Evolutionary conservation across 2,113 vertebrate genomes (phyloP).

Genomic region (Podarcis raffonei): DNA sequence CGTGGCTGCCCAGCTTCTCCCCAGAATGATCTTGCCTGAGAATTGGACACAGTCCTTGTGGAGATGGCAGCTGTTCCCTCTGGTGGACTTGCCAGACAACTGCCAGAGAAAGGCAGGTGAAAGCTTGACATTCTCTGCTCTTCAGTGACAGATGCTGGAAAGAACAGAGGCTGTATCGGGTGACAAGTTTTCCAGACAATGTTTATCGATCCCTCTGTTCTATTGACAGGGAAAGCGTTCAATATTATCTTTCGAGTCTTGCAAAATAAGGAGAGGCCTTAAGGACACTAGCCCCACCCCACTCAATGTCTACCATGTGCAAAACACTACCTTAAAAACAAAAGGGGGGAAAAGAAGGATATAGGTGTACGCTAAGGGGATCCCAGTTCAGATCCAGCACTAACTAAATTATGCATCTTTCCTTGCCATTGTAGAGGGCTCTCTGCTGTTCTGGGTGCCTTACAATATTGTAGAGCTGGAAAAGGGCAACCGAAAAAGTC

Average conservation of each 20-base stretch:
- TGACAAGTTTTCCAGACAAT: neutral
- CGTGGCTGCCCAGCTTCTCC: too few species aligned
- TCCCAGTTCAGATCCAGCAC: neutral
- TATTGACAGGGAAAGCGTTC: neutral
- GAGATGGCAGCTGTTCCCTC: neutral
- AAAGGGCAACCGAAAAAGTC: too few species aligned
- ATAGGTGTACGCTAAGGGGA: neutral
- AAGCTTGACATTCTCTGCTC: neutral
- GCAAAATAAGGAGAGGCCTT: neutral
- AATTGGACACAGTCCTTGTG: too few species aligned
- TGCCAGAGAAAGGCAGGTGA: accelerated
- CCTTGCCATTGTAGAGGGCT: neutral
- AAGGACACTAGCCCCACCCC: neutral
- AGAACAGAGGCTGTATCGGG: neutral
- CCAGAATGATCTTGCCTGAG: neutral
- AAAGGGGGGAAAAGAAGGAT: too few species aligned
- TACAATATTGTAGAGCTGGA: too few species aligned
- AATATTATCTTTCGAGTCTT: neutral
- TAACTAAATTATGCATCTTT: too few species aligned
- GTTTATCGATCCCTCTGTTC: neutral
- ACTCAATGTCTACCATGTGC: too few species aligned
- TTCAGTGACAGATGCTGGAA: neutral
- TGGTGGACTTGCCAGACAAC: neutral
- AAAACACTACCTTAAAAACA: neutral
- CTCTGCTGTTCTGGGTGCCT: neutral